Evolutionary conservation across 2,888 invertebrate genomes (phyloP).

Genomic region (Cheilosia variabilis): DNA sequence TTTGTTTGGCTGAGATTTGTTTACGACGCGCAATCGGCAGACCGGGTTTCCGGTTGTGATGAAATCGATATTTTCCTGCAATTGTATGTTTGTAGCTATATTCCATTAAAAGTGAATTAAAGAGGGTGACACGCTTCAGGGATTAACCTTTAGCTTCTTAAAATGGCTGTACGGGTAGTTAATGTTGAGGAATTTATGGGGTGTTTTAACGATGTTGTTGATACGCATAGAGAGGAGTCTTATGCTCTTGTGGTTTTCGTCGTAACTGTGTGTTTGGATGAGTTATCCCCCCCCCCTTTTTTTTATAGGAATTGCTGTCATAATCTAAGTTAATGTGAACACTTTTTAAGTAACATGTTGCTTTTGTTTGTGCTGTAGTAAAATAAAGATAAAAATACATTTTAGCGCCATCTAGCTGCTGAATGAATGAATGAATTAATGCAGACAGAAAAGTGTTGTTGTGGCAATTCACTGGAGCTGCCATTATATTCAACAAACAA

Average conservation of each 20-base stretch:
- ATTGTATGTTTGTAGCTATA: constrained; percentile 6
- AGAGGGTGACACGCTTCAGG: constrained; percentile 67
- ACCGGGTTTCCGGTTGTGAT: constrained; percentile 57
- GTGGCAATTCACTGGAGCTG: no score
- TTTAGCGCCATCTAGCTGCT: no score
- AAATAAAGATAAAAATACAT: no score
- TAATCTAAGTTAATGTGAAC: not conserved
- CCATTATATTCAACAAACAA: no score
- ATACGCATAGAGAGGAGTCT: no score
- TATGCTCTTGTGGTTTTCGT: constrained; percentile 6
- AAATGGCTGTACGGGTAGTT: constrained; percentile 30
- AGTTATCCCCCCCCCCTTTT: no score
- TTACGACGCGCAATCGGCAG: constrained; percentile 23
- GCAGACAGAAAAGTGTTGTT: no score
- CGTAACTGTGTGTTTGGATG: no score
- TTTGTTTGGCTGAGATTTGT: constrained; percentile 33
- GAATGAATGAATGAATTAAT: no score
- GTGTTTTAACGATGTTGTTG: not conserved
- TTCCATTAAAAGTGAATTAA: constrained; percentile 43
- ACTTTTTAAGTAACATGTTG: no score
- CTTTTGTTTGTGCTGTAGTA: no score
- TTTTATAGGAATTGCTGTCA: not conserved
- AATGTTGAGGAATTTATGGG: constrained; percentile 54
- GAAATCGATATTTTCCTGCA: constrained; percentile 53
- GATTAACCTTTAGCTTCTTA: constrained; percentile 63